phyloP scores from a whole-genome alignment of 2,113 vertebrate genomes.

The Tinamus guttatus region DNA sequence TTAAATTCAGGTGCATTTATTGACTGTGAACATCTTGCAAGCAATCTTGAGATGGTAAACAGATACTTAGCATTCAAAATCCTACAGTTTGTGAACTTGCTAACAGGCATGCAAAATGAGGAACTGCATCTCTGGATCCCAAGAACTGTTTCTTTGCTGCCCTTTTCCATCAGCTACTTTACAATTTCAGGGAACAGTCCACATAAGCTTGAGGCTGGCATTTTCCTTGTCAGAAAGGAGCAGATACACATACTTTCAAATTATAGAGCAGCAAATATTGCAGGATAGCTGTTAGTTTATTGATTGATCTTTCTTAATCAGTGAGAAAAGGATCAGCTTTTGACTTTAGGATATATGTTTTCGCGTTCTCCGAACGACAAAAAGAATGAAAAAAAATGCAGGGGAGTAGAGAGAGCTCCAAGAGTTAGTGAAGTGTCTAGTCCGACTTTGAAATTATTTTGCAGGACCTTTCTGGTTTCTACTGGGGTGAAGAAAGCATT shows the following conservation, averaged over 20 bases:
- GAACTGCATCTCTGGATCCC: not conserved
- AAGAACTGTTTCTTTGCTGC: not conserved
- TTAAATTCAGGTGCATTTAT: not conserved
- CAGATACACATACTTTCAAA: rapidly evolving
- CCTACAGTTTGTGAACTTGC: not conserved
- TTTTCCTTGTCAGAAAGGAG: not conserved
- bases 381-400: not conserved
- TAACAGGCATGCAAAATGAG: not conserved
- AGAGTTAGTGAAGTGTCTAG: not conserved
- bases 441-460: not conserved
- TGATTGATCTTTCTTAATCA: not conserved
- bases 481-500: not conserved
- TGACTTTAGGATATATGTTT: not conserved
- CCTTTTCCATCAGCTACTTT: not conserved
- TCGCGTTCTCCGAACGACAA: not conserved
- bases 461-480: not conserved
- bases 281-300: not conserved
- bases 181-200: not conserved
- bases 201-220: not conserved
- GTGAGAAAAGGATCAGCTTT: not conserved
- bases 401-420: not conserved
- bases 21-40: not conserved
- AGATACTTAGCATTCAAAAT: not conserved
- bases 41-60: not conserved
- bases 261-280: not conserved